Evolutionary conservation across 2,888 invertebrate genomes (phyloP), one percentile per base, ranked within the genome.

Genomic region (Zeuzera pyrina): DNA sequence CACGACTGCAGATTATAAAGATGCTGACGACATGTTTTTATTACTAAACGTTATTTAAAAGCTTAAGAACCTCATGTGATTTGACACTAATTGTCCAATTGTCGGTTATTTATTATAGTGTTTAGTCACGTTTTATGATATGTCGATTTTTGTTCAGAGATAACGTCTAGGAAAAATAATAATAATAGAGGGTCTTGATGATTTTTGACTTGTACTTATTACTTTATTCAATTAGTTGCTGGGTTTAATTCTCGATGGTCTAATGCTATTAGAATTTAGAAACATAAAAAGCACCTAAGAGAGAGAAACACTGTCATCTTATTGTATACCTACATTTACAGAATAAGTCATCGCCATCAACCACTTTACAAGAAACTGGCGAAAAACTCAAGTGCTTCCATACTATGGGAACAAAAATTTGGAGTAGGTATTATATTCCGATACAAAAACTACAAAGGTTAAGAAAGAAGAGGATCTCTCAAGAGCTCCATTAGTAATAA

Each of bases 401-500:
- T 37, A 47, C 54, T 54, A 47, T 59, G 53, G 42, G 61, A 68
- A 67, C 48, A 49, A 53, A 54, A 47, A 57, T 41, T 36, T 33
- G 26, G 42, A 48, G 40, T n/a, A n/a, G n/a, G n/a, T 47, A 45
- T 41, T 38, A 39, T 42, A 43, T 40, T 44, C 40, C 36, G 43
- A 37, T 36, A 46, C 33, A 39, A 46, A 54, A 56, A 53, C 49
- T 47, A n/a, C n/a, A 52, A 49, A 50, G 41, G 43, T 5, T 25
- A 31, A 15, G 15, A 35, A 31, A 25, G n/a, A 33, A 25, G 22
- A 15, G 24, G 27, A 14, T 28, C 16, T 29, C 31, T 37, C 37
- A 41, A 39, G 34, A 36, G 67, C 54, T 63, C 57, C 66, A 69
- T 69, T 65, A 65, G 66, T 65, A 70, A 72, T 73, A 77, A 74